These are phyloP conservation scores for Sepiola atlantica DNA, from an alignment of 2,888 invertebrate genomes.

Conservation along the genomic window DNA sequence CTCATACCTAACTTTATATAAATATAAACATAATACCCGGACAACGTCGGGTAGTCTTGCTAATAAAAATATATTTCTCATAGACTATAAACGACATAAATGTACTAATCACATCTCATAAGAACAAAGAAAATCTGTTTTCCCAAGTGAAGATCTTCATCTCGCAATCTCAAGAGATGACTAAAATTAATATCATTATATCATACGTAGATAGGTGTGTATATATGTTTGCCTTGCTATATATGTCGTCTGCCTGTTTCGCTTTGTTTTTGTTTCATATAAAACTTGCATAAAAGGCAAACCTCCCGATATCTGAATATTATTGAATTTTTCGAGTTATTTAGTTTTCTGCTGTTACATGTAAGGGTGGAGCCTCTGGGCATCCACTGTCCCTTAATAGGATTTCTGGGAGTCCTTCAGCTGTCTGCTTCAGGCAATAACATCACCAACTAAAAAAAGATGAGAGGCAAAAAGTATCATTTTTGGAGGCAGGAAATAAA, in stretches of 20 bases:
- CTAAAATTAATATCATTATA: background rate
- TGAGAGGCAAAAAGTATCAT: background rate
- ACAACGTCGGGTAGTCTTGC: background rate
- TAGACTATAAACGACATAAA: background rate
- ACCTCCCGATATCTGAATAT: background rate
- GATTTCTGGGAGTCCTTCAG: background rate
- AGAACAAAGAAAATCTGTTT: background rate
- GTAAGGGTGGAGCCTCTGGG: background rate
- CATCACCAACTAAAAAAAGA: background rate
- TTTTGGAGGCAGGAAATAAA: background rate
- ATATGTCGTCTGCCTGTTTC: too few relatives aligned
- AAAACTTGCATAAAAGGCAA: background rate
- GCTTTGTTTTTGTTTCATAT: background rate
- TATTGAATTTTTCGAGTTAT: background rate
- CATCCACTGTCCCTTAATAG: background rate
- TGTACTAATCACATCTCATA: background rate
- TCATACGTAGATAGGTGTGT: background rate
- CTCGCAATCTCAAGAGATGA: background rate
- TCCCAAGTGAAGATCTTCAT: background rate
- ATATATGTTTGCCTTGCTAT: background rate
- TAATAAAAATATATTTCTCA: background rate
- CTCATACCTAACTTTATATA: too few relatives aligned
- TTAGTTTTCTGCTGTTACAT: background rate
- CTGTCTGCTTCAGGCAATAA: background rate
- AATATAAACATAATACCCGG: too few relatives aligned